Evolutionary conservation across 2,113 vertebrate species (phyloP), one percentile per base, ranked within the genome.

Genomic region (Chloropsis cyanopogon): DNA sequence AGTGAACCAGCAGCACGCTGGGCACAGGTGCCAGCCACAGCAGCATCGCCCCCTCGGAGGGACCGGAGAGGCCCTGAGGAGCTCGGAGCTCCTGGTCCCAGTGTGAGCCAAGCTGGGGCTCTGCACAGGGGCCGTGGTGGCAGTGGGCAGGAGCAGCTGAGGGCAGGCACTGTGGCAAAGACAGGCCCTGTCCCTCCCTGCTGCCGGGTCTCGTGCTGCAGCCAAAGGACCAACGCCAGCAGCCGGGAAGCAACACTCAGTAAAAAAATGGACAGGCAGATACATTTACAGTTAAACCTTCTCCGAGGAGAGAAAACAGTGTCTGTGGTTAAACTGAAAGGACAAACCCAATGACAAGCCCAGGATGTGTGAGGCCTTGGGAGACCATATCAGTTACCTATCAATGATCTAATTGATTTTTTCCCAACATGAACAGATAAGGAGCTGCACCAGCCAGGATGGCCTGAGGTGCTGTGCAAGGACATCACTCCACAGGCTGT

Each of bases 281-380:
- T 64, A 82, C 84, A 63, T 47, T 87, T 91, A 87, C 78, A 92
- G 61, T 52, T 46, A 82, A 86, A 80, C 41, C 21, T 69, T 46
- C 81, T 80, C 70, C 8, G 8, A 77, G 75, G 87, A 88, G 24
- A 89, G 73, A 37, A 82, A 85, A 87, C 66, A 54, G 63, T 4
- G n/a, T 10, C 83, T 61, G 47, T 53, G 77, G 50, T 66, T 83
- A 63, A 95, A 95, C 35, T 59, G 72, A 82, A 92, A 91, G 84
- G 90, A 95, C 91, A 90, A 77, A 93, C 49, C 49, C 65, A 79
- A 46, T 66, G 84, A 82, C 39, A 73, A 84, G 65, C 69, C 57
- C 52, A 59, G 49, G 29, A 77, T 50, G 79, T 46, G 59, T 61
- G 75, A 82, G 75, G 70, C 39, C 76, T 73, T 41, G 46, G 52